Evolutionary conservation across 2,797 vertebrate species (phyloP).

Genomic region (Cuniculus paca): DNA sequence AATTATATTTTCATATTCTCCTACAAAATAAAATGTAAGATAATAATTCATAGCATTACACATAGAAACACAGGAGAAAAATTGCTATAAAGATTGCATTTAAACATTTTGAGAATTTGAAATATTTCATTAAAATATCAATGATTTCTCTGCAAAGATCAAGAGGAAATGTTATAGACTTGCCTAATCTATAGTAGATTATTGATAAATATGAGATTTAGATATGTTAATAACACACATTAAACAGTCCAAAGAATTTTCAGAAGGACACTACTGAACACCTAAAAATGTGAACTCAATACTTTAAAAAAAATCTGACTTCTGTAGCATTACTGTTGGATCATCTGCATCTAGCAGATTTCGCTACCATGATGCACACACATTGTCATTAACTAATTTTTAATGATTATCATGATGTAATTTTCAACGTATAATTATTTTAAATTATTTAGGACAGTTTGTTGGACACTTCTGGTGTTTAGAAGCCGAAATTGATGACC

Average conservation of each 20-base stretch:
- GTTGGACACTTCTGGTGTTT: conserved; percentile 6
- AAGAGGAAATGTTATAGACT: neutral
- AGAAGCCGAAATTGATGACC: neutral
- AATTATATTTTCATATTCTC: conserved; percentile 14
- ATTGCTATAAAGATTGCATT: conserved; percentile 15
- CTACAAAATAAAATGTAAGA: conserved; percentile 19
- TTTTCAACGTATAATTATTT: conserved; percentile 34
- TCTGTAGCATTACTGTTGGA: neutral
- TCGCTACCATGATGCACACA: neutral
- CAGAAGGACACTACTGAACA: neutral
- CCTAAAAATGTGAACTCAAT: neutral
- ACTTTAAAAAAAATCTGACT: conserved; percentile 12
- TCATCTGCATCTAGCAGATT: conserved; percentile 39
- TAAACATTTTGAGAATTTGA: conserved; percentile 26
- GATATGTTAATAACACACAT: neutral
- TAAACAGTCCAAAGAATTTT: neutral
- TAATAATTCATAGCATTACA: neutral
- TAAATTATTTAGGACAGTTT: conserved; percentile 3
- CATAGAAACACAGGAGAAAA: neutral
- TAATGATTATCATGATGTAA: neutral
- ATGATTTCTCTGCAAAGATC: conserved; percentile 56
- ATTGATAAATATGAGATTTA: conserved; percentile 35
- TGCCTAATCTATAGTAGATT: neutral
- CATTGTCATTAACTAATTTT: conserved; percentile 9
- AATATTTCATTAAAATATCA: conserved; percentile 1